These are phyloP conservation scores for Xenopus borealis DNA, from an alignment of 2,113 vertebrate genomes.

Conservation along the genomic window DNA sequence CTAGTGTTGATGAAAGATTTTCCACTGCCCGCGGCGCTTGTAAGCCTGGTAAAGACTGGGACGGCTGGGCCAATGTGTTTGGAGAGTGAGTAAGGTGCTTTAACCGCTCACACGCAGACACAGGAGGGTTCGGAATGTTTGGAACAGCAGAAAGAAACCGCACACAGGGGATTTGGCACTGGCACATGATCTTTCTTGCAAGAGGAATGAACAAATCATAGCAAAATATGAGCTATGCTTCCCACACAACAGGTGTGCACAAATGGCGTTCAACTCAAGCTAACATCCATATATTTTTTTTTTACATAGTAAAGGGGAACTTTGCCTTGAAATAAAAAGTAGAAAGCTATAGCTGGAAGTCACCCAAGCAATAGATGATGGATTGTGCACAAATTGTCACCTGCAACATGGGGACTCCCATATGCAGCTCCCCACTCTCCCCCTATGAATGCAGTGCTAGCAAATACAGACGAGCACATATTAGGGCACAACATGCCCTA, in stretches of 20 bases:
- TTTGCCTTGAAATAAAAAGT: no score
- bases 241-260: no score
- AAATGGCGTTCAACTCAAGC: no score
- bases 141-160: background rate
- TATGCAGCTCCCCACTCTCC: no score
- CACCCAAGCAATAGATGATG: no score
- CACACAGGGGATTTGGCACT: background rate
- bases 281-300: no score
- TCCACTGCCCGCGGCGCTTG: background rate
- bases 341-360: no score
- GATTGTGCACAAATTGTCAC: no score
- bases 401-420: no score
- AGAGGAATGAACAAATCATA: background rate
- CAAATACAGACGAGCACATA: no score
- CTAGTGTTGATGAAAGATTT: background rate
- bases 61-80: background rate
- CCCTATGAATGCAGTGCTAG: no score
- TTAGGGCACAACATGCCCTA: no score
- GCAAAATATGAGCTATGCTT: background rate
- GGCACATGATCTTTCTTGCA: background rate
- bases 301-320: background rate
- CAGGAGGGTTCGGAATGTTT: slow-evolving; percentile 13
- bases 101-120: slow-evolving; percentile 26
- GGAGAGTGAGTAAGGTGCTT: background rate
- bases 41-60: background rate